phyloP scores from a whole-genome alignment of 2,113 vertebrate species.

The Engraulis encrasicolus region DNA sequence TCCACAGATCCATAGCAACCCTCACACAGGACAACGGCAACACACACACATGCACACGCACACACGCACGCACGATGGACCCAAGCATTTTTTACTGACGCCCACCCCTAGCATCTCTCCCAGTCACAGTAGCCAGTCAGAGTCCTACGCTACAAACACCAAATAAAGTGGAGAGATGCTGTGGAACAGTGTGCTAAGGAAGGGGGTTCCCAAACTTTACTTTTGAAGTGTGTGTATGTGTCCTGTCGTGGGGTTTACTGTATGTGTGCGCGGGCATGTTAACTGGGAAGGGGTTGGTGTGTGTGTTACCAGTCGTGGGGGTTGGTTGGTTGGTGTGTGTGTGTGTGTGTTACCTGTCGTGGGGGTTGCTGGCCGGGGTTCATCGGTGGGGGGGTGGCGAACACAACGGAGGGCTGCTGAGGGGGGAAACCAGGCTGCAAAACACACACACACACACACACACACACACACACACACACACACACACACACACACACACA shows the following conservation, averaged over 20 bases:
- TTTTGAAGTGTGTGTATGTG: not conserved
- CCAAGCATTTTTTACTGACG: no score
- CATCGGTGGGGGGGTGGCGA: slow-evolving; percentile 92
- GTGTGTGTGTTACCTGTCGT: slow-evolving; percentile 47
- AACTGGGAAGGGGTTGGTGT: not conserved
- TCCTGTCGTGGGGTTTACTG: not conserved
- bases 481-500: not conserved
- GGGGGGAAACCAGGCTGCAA: slow-evolving; percentile 87
- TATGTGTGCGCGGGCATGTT: not conserved
- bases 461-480: not conserved
- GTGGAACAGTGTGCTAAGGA: no score
- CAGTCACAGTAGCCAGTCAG: no score
- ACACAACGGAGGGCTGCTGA: slow-evolving; percentile 90
- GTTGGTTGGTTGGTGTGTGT: slow-evolving; percentile 96
- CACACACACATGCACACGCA: no score
- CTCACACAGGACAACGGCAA: no score
- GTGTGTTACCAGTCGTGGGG: slow-evolving; percentile 86
- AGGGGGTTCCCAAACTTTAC: no score
- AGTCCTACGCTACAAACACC: not conserved
- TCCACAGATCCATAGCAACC: no score
- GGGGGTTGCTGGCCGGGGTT: slow-evolving; percentile 93
- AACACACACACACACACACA: slow-evolving; percentile 8
- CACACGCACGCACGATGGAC: no score
- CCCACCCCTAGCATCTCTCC: no score
- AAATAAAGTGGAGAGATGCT: no score